Percentiles rank a stretch among this genome's conserved stretches.
These are phyloP conservation scores for Burhinus oedicnemus DNA, from an alignment of 2,113 vertebrate genomes.

Conservation along the genomic window DNA sequence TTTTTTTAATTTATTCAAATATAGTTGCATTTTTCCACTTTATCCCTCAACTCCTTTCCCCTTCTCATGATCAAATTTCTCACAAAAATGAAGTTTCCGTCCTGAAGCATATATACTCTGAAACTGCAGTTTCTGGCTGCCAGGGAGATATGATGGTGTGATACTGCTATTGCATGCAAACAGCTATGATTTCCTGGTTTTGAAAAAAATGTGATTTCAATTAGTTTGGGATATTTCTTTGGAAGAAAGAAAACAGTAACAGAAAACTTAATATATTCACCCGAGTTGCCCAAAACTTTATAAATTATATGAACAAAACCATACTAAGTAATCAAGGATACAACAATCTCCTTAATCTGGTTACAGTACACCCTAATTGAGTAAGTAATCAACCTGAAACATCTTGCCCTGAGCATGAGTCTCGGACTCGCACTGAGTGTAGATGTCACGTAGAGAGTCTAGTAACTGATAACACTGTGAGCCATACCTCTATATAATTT, in stretches of 20 bases:
- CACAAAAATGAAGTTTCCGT: not conserved
- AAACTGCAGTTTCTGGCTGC: not conserved
- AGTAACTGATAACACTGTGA: not conserved
- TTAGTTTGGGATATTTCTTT: not conserved
- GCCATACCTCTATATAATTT: not conserved
- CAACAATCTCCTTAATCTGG: not conserved
- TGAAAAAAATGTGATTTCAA: not conserved
- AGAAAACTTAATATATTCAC: not conserved
- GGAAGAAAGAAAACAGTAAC: not conserved
- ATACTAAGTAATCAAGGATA: not conserved
- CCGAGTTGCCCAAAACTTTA: not conserved
- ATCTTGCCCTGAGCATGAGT: not conserved
- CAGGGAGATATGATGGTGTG: not conserved
- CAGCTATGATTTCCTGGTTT: not conserved
- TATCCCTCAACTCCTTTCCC: not conserved
- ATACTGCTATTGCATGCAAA: not conserved
- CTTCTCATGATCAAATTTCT: not conserved
- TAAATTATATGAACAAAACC: not conserved
- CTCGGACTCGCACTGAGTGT: not conserved
- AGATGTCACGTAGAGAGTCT: not conserved
- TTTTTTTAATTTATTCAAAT: not conserved
- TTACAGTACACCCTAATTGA: not conserved
- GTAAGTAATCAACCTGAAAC: conserved; percentile 30
- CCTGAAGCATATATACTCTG: not conserved
- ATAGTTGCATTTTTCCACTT: not conserved